phyloP scores from a whole-genome alignment of 1,140 invertebrate species.

The Lepidurus packardi region DNA sequence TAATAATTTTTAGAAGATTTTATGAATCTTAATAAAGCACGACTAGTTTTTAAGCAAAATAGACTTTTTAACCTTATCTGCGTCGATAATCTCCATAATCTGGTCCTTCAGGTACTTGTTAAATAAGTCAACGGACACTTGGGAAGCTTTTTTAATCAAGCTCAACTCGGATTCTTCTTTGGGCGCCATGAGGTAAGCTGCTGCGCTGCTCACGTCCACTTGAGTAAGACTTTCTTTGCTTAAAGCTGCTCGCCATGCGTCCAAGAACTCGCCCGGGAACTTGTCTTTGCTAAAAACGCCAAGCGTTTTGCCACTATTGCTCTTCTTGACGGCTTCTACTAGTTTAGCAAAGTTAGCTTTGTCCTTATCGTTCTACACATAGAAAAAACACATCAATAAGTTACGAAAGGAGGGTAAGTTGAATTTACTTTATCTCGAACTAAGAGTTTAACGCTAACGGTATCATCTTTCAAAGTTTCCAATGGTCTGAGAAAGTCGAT shows the following conservation, averaged over 20 bases:
- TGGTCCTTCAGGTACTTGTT: constrained; percentile 94
- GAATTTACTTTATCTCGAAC: constrained; percentile 78
- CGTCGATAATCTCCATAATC: constrained; percentile 98
- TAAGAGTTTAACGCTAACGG: constrained; percentile 81
- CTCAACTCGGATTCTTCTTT: constrained; percentile 93
- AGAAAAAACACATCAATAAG: constrained; percentile 34
- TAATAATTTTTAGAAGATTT: constrained; percentile 5
- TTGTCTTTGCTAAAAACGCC: constrained; percentile 95
- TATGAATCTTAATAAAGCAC: neutral
- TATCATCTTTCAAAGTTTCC: constrained; percentile 79
- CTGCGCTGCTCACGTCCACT: constrained; percentile 72
- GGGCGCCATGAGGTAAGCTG: constrained; percentile 83
- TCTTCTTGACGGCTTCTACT: constrained; percentile 75
- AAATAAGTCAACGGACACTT: constrained; percentile 90
- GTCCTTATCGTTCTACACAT: constrained; percentile 84
- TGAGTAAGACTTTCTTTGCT: constrained; percentile 73
- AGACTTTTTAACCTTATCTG: constrained; percentile 57
- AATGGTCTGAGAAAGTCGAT: constrained; percentile 91
- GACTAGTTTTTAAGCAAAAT: neutral
- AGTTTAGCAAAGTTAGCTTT: constrained; percentile 88
- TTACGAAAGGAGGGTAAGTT: neutral
- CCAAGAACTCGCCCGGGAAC: constrained; percentile 86
- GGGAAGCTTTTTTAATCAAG: constrained; percentile 88
- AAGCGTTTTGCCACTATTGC: constrained; percentile 80
- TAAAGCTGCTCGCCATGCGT: constrained; percentile 74